Evolutionary conservation across 1,140 invertebrate genomes (phyloP), one percentile per base, ranked within the genome.

Genomic region (Pantala flavescens): DNA sequence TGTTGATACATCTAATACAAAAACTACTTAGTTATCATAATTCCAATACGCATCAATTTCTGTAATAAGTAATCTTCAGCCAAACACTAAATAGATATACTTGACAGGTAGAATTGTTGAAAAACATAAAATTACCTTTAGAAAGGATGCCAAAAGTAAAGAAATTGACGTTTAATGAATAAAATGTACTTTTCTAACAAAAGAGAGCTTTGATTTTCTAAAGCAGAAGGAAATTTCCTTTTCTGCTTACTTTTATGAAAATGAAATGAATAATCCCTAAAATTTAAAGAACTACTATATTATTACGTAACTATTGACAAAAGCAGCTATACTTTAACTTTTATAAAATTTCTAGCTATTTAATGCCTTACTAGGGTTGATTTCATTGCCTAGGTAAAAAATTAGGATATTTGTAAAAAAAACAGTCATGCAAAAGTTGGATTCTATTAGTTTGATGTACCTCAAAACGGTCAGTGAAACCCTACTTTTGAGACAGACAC

Each of bases 391-490:
- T 7, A 63, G 49, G 49, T 63, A 36, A 36, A 36, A 36, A 36
- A 36, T 36, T 36, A 9, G 28, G 28, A 36, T 2, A 36, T 36
- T 36, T 36, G 9, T 3, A 14, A 63, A 12, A 21, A 3, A 63
- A 63, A 63, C 12, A 19, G 49, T 5, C 49, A 63, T 63, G 49
- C 49, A 63, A 16, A 3, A 21, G 49, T 7, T 12, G 12, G 12
- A 14, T 21, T 63, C 49, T 63, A 63, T 63, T 12, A 63, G n/a
- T 63, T 36, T 19, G n/a, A 16, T 63, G 49, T 63, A 63, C 49
- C 49, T 63, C 49, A 63, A 63, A 63, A 63, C n/a, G 12, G 49
- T 63, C 49, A 63, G 49, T 63, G 49, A 63, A 21, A 63, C 49
- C 49, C 49, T 63, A 63, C 49, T 19, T 63, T 63, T 14, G 49